These are phyloP conservation scores for Pteria penguin DNA, from an alignment of 2,888 invertebrate species.

Conservation along the genomic window DNA sequence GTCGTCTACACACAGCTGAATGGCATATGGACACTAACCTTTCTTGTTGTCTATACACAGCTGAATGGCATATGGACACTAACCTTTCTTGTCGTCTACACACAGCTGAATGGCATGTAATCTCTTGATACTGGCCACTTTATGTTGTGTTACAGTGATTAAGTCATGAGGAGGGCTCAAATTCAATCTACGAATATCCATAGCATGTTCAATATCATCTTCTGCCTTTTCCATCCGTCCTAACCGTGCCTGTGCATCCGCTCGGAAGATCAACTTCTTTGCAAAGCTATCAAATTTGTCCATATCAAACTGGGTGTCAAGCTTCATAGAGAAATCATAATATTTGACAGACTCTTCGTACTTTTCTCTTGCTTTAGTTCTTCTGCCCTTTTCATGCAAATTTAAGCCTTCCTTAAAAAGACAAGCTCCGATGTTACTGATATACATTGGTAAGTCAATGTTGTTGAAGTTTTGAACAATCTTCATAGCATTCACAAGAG, in stretches of 20 bases:
- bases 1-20: too few species aligned
- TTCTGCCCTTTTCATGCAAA: background rate
- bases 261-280: slow-evolving; percentile 15
- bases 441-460: slow-evolving; percentile 22
- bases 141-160: slow-evolving; percentile 27
- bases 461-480: slow-evolving; percentile 24
- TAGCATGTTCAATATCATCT: slow-evolving; percentile 17
- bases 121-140: slow-evolving; percentile 13
- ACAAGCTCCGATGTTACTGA: slow-evolving; percentile 23
- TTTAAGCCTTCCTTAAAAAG: slow-evolving; percentile 1
- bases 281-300: slow-evolving; percentile 32
- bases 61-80: too few species aligned
- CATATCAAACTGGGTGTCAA: slow-evolving; percentile 13
- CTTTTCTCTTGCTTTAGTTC: background rate
- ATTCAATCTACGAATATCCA: slow-evolving; percentile 11
- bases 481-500: slow-evolving; percentile 6
- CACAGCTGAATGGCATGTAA: slow-evolving; percentile 1
- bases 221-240: slow-evolving; percentile 22
- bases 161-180: slow-evolving; percentile 25
- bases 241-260: slow-evolving; percentile 18
- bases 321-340: slow-evolving; percentile 16
- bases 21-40: too few species aligned
- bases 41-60: too few species aligned
- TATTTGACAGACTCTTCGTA: slow-evolving; percentile 23
- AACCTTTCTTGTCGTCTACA: background rate